phyloP scores from a whole-genome alignment of 2,888 invertebrate genomes.

The Sphaerophoria rueppellii region DNA sequence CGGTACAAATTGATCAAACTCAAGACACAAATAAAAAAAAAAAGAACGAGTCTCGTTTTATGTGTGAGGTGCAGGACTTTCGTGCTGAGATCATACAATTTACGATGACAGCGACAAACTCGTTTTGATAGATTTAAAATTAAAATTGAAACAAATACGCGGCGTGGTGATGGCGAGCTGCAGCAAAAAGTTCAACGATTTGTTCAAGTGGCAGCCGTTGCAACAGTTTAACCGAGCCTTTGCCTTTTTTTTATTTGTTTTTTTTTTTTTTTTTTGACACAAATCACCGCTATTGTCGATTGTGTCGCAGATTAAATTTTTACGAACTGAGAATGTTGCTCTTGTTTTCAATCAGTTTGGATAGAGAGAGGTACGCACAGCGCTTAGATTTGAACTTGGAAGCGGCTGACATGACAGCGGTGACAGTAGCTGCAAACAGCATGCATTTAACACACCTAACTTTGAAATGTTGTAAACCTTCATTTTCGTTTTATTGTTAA shows the following conservation, averaged over 20 bases:
- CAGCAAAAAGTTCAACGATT: conserved; percentile 59
- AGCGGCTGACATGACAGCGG: conserved; percentile 10
- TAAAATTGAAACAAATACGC: conserved; percentile 47
- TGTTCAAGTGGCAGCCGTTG: conserved; percentile 56
- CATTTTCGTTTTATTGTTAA: conserved; percentile 6
- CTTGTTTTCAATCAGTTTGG: conserved; percentile 30
- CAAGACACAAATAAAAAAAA: neutral
- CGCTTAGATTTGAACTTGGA: conserved; percentile 54
- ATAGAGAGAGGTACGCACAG: conserved; percentile 46
- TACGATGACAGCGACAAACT: conserved; percentile 49
- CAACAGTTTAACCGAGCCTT: conserved; percentile 44
- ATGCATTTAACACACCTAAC: conserved; percentile 54
- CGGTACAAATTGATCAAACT: neutral
- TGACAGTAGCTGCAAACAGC: conserved; percentile 34
- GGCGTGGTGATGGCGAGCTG: conserved; percentile 1
- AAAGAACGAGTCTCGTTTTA: neutral
- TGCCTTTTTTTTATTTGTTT: conserved; percentile 8
- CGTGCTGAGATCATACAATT: conserved; percentile 36
- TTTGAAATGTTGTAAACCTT: conserved; percentile 45
- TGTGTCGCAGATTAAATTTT: conserved; percentile 35
- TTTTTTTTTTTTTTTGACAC: conserved; percentile 2
- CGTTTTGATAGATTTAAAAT: conserved; percentile 42
- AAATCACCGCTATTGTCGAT: conserved; percentile 34
- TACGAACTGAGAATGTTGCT: conserved; percentile 61
- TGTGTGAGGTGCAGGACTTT: neutral